A percentile compares a stretch with the other conserved stretches of the same genome.
phyloP scores from a whole-genome alignment of 92 coral and sea anemone genomes.

The Nematostella vectensis region DNA sequence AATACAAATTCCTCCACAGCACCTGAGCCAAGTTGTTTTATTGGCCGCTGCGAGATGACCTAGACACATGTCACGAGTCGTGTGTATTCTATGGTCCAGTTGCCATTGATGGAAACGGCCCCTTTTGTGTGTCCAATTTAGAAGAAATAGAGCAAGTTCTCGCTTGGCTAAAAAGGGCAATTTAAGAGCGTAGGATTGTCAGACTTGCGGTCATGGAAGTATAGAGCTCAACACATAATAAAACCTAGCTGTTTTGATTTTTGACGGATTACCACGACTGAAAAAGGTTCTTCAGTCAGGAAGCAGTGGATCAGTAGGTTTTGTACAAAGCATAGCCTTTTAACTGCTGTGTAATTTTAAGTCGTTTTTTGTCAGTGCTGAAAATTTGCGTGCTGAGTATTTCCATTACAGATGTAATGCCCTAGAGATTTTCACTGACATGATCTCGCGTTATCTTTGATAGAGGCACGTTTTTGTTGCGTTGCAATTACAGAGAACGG shows the following conservation, averaged over 20 bases:
- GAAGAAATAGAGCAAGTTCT: slow-evolving; percentile 25
- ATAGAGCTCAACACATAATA: no score
- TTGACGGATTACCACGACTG: no score
- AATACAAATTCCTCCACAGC: slow-evolving; percentile 8
- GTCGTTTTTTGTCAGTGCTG: no score
- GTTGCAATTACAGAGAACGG: no score
- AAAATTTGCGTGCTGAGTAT: no score
- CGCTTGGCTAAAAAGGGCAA: slow-evolving; percentile 5
- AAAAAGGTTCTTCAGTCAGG: no score
- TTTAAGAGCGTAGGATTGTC: no score
- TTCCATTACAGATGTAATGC: no score
- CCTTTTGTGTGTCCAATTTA: slow-evolving; percentile 23
- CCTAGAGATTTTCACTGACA: no score
- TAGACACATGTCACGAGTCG: slow-evolving; percentile 14
- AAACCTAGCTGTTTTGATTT: no score
- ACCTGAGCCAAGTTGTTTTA: slow-evolving; percentile 4
- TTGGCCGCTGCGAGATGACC: slow-evolving; percentile 15
- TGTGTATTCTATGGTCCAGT: slow-evolving; percentile 29
- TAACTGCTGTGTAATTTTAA: background rate
- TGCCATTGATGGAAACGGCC: slow-evolving; percentile 16
- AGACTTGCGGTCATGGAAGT: no score
- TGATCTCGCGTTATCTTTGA: background rate
- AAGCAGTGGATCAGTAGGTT: no score
- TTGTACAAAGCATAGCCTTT: background rate
- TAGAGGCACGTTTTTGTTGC: background rate